Conservation (phyloP, 1,140 invertebrate genomes). For the Piezodorus guildinii region DNA sequence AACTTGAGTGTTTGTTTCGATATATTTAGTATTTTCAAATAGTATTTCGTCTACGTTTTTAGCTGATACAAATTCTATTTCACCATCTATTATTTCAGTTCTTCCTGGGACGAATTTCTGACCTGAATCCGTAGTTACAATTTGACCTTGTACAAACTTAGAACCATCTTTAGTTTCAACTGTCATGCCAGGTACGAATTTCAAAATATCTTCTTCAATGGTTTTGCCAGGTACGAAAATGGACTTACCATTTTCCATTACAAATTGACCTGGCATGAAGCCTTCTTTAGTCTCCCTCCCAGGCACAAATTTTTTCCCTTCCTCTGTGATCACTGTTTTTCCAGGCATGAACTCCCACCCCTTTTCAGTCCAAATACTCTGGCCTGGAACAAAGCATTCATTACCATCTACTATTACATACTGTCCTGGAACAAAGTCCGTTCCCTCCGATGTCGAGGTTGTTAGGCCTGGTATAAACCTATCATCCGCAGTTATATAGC, state of each 20-base stretch:
- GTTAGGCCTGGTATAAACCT: background rate
- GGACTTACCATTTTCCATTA: slow-evolving; percentile 30
- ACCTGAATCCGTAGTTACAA: slow-evolving; percentile 43
- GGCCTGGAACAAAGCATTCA: slow-evolving; percentile 45
- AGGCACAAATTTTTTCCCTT: slow-evolving; percentile 44
- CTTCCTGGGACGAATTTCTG: slow-evolving; percentile 46
- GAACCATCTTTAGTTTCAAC: slow-evolving; percentile 49
- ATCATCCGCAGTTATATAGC: background rate
- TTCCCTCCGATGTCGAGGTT: background rate
- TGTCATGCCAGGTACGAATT: slow-evolving; percentile 53
- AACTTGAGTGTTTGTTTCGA: background rate
- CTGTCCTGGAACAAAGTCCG: slow-evolving; percentile 43
- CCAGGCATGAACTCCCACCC: slow-evolving; percentile 40
- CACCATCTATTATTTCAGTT: slow-evolving; percentile 38
- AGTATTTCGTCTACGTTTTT: slow-evolving; percentile 44
- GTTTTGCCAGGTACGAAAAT: slow-evolving; percentile 43
- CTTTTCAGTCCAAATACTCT: slow-evolving; percentile 40
- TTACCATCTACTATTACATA: slow-evolving; percentile 47
- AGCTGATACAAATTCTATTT: slow-evolving; percentile 47
- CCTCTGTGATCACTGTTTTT: slow-evolving; percentile 40
- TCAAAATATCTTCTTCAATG: slow-evolving; percentile 35
- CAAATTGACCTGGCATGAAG: slow-evolving; percentile 58
- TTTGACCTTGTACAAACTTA: slow-evolving; percentile 55
- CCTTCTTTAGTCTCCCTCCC: slow-evolving; percentile 41
- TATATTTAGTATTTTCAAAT: slow-evolving; percentile 33